Conservation (phyloP, 2,797 vertebrate species). For the Mastacembelus armatus region DNA sequence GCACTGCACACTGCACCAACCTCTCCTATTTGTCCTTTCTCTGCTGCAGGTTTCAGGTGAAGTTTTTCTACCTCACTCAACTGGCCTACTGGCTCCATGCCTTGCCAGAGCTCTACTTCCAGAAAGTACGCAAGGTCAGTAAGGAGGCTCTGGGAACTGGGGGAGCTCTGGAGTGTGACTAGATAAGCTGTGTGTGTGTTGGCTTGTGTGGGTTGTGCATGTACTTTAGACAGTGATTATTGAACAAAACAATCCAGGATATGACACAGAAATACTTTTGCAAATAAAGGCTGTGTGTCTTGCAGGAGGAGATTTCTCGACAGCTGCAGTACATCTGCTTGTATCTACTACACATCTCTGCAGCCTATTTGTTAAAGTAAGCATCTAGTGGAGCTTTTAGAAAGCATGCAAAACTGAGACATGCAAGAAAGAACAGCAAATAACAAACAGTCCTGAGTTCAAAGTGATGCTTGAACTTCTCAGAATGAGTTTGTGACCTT, state of each 20-base stretch:
- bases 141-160: slow-evolving; percentile 51
- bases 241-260: neutral
- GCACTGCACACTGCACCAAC: neutral
- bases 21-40: neutral
- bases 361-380: slow-evolving; percentile 97
- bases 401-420: neutral
- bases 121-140: slow-evolving; percentile 98
- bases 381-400: slow-evolving; percentile 42
- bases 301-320: slow-evolving; percentile 95
- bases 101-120: slow-evolving; percentile 97
- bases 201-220: slow-evolving; percentile 1
- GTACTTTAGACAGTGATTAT: neutral
- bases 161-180: slow-evolving; percentile 37
- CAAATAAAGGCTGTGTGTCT: slow-evolving; percentile 48
- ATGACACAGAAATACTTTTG: neutral
- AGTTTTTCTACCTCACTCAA: slow-evolving; percentile 98
- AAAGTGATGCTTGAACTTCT: neutral
- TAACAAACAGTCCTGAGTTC: neutral
- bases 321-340: slow-evolving; percentile 94
- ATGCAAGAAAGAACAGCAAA: neutral
- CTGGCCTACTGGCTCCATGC: slow-evolving; percentile 97
- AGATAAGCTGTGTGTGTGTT: slow-evolving; percentile 34
- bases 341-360: slow-evolving; percentile 92
- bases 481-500: neutral
- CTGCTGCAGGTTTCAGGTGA: slow-evolving; percentile 94